Evolutionary conservation across 2,888 invertebrate genomes (phyloP), one percentile per base, ranked within the genome.

Genomic region (Tetragonisca angustula): DNA sequence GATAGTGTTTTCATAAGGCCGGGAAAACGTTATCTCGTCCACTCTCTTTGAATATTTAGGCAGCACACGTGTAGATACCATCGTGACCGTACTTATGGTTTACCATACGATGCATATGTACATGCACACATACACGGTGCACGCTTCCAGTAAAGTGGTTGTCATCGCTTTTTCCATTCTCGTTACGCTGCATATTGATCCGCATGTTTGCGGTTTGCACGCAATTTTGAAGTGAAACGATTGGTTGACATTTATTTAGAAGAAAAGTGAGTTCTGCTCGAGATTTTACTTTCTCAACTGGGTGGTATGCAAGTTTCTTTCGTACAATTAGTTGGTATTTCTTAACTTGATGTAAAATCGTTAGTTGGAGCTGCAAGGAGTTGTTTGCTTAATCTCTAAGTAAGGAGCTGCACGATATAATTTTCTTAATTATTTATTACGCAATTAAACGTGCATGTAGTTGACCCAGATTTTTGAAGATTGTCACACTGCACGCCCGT

Each of bases 1-100:
- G 17, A n/a, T 27, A 27, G 21, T 87, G 89, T 88, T 87, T 89
- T 89, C 85, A 79, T 83, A 84, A 87, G 84, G 56, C 70, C 43
- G 68, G 77, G 64, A 64, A 83, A 80, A 56, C 78, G 83, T 83
- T 83, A 76, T 65, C 80, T 68, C 75, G 65, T 61, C 64, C 76
- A 32, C 59, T 62, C 77, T 56, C 67, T 70, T 78, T 67, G 84
- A 81, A 82, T 83, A 79, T 79, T 83, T 72, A 68, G 74, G 32
- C 71, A 70, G 59, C 79, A 83, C 84, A 86, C 76, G 74, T 85
- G 87, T 79, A 64, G 52, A 43, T 62, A 54, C 50, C 72, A 54
- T 70, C 72, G 64, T 67, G 76, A 76, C 76, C 79, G 71, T 81
- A 73, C 85, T 76, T 82, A 70, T 68, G 85, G 81, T 85, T 87